Evolutionary conservation across 35 echinoderm and acorn worm species (phyloP).

Genomic region (Diadema setosum): DNA sequence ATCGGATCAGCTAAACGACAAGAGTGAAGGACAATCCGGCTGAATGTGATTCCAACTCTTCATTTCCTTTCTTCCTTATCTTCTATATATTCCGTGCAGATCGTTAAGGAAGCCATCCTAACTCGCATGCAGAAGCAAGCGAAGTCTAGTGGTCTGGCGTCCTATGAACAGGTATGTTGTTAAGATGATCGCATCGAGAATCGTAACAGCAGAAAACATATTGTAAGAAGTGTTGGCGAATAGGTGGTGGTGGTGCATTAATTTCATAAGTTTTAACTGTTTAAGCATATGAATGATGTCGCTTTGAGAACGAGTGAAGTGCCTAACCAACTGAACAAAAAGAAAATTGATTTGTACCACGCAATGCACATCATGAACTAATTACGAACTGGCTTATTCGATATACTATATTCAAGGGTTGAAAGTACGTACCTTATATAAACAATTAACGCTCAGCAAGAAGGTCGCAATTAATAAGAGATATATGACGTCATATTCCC

Average conservation of each 20-base stretch:
- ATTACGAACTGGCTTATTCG: too few relatives aligned
- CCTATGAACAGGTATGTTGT: slow-evolving; percentile 36
- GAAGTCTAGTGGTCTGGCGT: not conserved
- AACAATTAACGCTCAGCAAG: not conserved
- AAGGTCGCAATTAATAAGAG: not conserved
- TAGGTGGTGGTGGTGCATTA: too few relatives aligned
- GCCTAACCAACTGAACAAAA: not conserved
- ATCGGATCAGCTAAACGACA: too few relatives aligned
- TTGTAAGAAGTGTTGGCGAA: too few relatives aligned
- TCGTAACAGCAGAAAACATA: too few relatives aligned
- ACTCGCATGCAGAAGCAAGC: not conserved
- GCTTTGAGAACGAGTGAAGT: not conserved
- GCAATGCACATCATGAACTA: not conserved
- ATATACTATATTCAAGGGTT: too few relatives aligned
- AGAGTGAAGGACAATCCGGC: too few relatives aligned
- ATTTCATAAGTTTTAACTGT: too few relatives aligned
- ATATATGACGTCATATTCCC: not conserved
- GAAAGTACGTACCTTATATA: too few relatives aligned
- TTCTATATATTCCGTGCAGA: not conserved
- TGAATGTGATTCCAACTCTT: not conserved
- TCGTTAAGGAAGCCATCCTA: not conserved
- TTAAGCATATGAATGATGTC: too few relatives aligned
- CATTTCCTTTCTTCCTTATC: not conserved
- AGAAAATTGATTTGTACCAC: not conserved
- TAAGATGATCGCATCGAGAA: not conserved